phyloP scores from a whole-genome alignment of 2,113 vertebrate species.

The Apeltes quadracus region DNA sequence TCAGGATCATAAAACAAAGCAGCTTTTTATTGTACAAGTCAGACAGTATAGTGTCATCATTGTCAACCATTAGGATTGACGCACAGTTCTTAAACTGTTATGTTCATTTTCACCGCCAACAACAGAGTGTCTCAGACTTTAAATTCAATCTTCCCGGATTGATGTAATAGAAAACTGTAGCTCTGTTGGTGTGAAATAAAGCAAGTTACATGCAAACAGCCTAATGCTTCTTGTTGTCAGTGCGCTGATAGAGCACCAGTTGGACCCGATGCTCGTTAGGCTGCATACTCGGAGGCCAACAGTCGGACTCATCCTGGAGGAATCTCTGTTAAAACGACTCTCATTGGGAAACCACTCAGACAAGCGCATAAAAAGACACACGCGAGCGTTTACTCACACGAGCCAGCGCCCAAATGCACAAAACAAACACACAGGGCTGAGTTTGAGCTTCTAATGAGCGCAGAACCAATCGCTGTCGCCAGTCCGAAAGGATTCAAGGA shows the following conservation, averaged over 20 bases:
- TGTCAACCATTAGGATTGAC: background rate
- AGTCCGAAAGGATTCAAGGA: slow-evolving; percentile 27
- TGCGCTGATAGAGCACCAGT: slow-evolving; percentile 63
- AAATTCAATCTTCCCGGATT: too few relatives aligned
- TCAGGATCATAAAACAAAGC: slow-evolving; percentile 33
- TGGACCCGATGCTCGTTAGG: slow-evolving; percentile 60
- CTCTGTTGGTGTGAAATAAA: slow-evolving; percentile 7
- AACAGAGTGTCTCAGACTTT: slow-evolving; percentile 1
- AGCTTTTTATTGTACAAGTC: slow-evolving; percentile 10
- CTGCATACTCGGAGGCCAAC: slow-evolving; percentile 61
- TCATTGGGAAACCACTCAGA: slow-evolving; percentile 69
- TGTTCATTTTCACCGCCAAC: background rate
- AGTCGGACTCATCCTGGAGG: slow-evolving; percentile 70
- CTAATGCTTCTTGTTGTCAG: slow-evolving; percentile 16
- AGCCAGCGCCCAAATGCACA: background rate
- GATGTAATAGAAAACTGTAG: background rate
- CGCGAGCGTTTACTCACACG: slow-evolving; percentile 39
- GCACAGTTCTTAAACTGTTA: slow-evolving; percentile 19
- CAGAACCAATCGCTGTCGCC: slow-evolving; percentile 14
- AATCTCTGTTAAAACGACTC: slow-evolving; percentile 72
- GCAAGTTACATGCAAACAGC: background rate
- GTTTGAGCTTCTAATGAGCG: slow-evolving; percentile 19
- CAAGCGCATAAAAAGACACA: slow-evolving; percentile 63
- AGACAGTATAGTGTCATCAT: slow-evolving; percentile 23
- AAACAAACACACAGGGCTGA: slow-evolving; percentile 24